Evolutionary conservation across 2,888 invertebrate species (phyloP).

Genomic region (Crepidodera aurea): DNA sequence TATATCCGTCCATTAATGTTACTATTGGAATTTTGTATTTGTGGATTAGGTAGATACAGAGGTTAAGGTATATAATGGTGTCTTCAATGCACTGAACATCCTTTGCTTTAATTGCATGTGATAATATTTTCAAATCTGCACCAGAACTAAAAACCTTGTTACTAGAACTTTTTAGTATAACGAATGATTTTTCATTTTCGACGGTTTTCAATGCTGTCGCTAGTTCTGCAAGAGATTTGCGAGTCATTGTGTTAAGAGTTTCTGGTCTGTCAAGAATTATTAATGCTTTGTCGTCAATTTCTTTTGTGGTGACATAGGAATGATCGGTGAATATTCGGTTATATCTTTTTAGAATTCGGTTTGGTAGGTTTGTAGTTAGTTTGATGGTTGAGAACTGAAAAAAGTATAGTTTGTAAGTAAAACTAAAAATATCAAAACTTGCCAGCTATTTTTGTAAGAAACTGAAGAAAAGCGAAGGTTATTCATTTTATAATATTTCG

Average conservation of each 20-base stretch:
- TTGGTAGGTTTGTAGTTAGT: background rate
- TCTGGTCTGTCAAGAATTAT: slow-evolving; percentile 77
- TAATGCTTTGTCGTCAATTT: slow-evolving; percentile 62
- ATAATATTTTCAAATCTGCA: slow-evolving; percentile 87
- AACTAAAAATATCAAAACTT: too few species aligned
- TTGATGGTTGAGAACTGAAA: background rate
- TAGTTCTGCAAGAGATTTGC: slow-evolving; percentile 74
- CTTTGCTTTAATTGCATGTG: slow-evolving; percentile 71
- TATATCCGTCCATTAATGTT: slow-evolving; percentile 92
- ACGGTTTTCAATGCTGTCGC: slow-evolving; percentile 67
- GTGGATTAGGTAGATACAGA: slow-evolving; percentile 84
- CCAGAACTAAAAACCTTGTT: slow-evolving; percentile 98
- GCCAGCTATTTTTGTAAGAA: too few species aligned
- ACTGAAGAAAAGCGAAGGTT: too few species aligned
- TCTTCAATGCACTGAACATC: slow-evolving; percentile 82
- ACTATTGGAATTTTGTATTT: slow-evolving; percentile 87
- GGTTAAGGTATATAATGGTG: slow-evolving; percentile 63
- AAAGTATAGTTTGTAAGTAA: background rate
- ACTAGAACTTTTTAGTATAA: slow-evolving; percentile 64
- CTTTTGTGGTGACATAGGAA: background rate
- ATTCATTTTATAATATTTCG: too few species aligned
- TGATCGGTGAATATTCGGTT: background rate
- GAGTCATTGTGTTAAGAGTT: slow-evolving; percentile 77
- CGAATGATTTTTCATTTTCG: slow-evolving; percentile 64
- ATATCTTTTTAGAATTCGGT: background rate